A percentile compares a stretch with the other conserved stretches of the same genome.
These are phyloP conservation scores for Pterophyllum scalare DNA, from an alignment of 2,113 vertebrate genomes.

Conservation along the genomic window DNA sequence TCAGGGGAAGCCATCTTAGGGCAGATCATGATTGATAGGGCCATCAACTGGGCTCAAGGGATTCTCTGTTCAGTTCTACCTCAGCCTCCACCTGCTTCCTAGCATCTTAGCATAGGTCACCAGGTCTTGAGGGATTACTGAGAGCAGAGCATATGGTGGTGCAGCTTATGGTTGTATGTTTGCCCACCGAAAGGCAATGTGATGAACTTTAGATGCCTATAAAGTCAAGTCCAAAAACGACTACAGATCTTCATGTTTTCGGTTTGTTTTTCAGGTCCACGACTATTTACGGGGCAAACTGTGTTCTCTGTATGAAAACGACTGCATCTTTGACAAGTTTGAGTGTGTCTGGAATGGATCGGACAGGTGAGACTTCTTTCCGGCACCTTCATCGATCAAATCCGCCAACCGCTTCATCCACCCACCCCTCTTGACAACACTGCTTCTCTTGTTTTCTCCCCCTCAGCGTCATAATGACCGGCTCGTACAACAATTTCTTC, in stretches of 20 bases:
- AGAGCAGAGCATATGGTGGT: slow-evolving; percentile 58
- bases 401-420: neutral
- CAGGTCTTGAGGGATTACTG: slow-evolving; percentile 61
- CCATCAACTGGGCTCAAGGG: slow-evolving; percentile 60
- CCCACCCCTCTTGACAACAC: neutral
- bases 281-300: slow-evolving; percentile 96
- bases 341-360: slow-evolving; percentile 98
- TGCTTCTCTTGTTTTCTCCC: neutral
- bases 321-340: slow-evolving; percentile 99
- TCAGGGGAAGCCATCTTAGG: slow-evolving; percentile 55
- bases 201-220: neutral
- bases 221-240: slow-evolving; percentile 4
- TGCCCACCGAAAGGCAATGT: neutral
- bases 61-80: slow-evolving; percentile 48
- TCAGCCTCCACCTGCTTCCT: slow-evolving; percentile 56
- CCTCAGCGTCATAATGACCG: slow-evolving; percentile 94
- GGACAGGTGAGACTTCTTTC: slow-evolving; percentile 87
- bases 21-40: slow-evolving; percentile 71
- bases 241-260: neutral
- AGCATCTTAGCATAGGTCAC: slow-evolving; percentile 58
- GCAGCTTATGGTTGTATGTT: slow-evolving; percentile 32
- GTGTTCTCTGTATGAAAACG: slow-evolving; percentile 95
- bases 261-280: slow-evolving; percentile 85
- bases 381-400: neutral
- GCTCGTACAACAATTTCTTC: slow-evolving; percentile 98